A percentile compares a stretch with the other conserved stretches of the same genome.
Evolutionary conservation across 2,797 vertebrate genomes (phyloP).

Genomic region (Periparus ater): DNA sequence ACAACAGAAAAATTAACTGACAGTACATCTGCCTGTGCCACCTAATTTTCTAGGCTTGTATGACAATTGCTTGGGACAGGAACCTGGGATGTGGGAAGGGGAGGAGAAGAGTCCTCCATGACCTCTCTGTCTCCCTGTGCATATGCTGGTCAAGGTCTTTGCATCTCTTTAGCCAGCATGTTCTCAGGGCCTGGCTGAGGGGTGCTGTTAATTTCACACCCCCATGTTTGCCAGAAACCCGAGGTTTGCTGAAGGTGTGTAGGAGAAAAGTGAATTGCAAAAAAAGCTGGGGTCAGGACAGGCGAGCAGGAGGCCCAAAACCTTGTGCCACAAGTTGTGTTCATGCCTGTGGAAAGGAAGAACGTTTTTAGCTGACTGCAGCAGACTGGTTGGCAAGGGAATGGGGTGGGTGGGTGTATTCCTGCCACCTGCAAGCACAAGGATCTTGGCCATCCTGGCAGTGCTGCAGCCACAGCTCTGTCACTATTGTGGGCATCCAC

Average conservation of each 20-base stretch:
- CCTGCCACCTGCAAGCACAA: not conserved
- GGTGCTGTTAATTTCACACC: not conserved
- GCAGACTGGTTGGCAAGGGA: not conserved
- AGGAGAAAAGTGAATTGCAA: not conserved
- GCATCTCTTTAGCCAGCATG: not conserved
- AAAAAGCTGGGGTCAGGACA: not conserved
- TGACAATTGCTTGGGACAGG: not conserved
- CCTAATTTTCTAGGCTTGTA: not conserved
- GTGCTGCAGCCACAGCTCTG: not conserved
- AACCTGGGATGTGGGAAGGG: not conserved
- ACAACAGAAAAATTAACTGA: not conserved
- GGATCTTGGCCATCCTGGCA: not conserved
- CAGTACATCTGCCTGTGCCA: not conserved
- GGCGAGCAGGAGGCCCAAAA: not conserved
- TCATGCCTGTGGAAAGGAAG: not conserved
- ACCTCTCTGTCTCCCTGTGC: not conserved
- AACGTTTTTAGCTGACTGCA: not conserved
- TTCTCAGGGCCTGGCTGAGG: not conserved
- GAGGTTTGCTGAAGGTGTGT: not conserved
- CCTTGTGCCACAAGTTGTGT: not conserved
- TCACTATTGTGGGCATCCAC: accelerated
- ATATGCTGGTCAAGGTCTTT: not conserved
- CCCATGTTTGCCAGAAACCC: not conserved
- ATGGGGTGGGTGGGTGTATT: not conserved
- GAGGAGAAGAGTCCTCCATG: not conserved